phyloP scores from a whole-genome alignment of 2,113 vertebrate genomes.

The Oxygymnocypris stewartii region DNA sequence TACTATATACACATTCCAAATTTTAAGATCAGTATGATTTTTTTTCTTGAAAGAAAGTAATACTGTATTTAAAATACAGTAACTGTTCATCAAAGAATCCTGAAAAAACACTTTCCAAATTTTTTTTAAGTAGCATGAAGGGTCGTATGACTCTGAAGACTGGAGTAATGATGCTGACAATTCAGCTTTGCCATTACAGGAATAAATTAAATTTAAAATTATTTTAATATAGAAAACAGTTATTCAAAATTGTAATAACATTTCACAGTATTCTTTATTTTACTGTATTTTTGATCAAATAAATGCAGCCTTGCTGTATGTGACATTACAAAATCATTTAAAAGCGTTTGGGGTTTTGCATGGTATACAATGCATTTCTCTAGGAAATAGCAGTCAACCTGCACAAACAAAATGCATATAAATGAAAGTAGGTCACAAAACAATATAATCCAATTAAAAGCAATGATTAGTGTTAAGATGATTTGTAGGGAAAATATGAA shows the following conservation, averaged over 20 bases:
- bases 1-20: no score
- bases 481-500: constrained; percentile 22
- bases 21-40: no score
- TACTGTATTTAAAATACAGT: neutral
- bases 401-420: constrained; percentile 4
- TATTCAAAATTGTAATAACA: neutral
- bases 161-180: neutral
- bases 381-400: neutral
- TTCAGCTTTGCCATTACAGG: neutral
- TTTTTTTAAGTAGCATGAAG: neutral
- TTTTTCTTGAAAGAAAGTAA: no score
- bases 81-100: neutral
- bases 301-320: neutral
- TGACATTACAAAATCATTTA: neutral
- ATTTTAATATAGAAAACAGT: neutral
- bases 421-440: neutral
- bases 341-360: no score
- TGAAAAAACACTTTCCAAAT: neutral
- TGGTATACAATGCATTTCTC: neutral
- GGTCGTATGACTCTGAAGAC: neutral
- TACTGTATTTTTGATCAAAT: neutral
- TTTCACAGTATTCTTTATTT: neutral
- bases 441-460: neutral
- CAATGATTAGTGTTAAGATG: constrained; percentile 3
- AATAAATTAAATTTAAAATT: neutral